A percentile compares a stretch with the other conserved stretches of the same genome.
Evolutionary conservation across 2,113 vertebrate species (phyloP).

Genomic region (Numenius arquata): DNA sequence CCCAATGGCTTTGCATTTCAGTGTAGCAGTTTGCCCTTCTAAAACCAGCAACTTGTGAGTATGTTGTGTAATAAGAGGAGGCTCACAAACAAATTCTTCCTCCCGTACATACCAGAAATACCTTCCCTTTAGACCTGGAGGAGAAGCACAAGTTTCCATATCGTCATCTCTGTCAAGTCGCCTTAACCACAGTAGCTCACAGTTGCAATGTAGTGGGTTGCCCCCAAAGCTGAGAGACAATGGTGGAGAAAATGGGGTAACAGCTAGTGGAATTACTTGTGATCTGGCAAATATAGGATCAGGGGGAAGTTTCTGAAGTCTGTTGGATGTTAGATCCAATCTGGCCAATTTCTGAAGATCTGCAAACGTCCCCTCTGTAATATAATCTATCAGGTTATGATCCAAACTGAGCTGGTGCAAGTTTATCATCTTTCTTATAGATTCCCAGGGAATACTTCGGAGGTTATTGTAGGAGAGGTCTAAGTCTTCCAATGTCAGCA

Average conservation of each 20-base stretch:
- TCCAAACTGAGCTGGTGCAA: conserved; percentile 96
- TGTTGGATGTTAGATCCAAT: conserved; percentile 93
- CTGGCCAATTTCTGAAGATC: conserved; percentile 92
- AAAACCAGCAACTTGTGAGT: conserved; percentile 93
- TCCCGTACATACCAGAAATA: conserved; percentile 96
- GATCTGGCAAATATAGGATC: conserved; percentile 94
- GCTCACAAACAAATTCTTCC: conserved; percentile 95
- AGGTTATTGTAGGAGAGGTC: conserved; percentile 98
- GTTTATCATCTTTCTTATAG: conserved; percentile 92
- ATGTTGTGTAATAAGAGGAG: conserved; percentile 94
- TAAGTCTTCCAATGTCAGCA: conserved; percentile 91
- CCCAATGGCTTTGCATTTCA: conserved; percentile 95
- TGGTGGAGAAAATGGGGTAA: conserved; percentile 85
- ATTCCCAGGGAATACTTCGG: conserved; percentile 89
- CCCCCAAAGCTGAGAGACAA: conserved; percentile 93
- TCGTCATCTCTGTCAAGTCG: conserved; percentile 90
- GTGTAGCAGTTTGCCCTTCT: conserved; percentile 92
- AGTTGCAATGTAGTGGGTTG: conserved; percentile 96
- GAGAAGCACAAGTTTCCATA: conserved; percentile 97
- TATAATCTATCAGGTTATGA: conserved; percentile 92
- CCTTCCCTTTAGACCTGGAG: conserved; percentile 87
- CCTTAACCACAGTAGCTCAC: conserved; percentile 93
- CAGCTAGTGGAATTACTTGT: conserved; percentile 77
- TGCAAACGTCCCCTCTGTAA: conserved; percentile 91
- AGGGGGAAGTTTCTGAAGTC: conserved; percentile 93